These are phyloP conservation scores for Siderastrea siderea DNA, from an alignment of 92 coral and sea anemone species.

Conservation along the genomic window DNA sequence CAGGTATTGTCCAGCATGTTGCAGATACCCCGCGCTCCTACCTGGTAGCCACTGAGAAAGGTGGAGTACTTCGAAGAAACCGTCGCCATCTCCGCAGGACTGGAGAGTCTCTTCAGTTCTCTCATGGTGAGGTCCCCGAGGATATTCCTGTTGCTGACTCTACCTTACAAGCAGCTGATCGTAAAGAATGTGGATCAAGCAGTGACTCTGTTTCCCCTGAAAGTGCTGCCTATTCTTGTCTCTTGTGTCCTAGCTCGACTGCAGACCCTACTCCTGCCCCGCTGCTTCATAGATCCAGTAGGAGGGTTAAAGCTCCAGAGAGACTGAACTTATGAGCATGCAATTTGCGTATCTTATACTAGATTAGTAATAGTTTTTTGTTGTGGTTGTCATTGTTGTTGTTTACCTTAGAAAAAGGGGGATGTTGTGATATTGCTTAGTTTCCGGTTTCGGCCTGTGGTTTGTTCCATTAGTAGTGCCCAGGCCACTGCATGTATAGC, in stretches of 20 bases:
- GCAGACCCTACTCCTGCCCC: slow-evolving; percentile 13
- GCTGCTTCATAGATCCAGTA: slow-evolving; percentile 44
- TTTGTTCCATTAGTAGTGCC: not conserved
- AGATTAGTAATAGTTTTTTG: not conserved
- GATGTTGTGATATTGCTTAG: slow-evolving; percentile 38
- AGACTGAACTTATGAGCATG: slow-evolving; percentile 46
- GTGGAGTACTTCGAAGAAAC: slow-evolving; percentile 45
- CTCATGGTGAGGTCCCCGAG: not conserved
- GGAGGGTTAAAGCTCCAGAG: slow-evolving; percentile 43
- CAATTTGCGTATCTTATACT: not conserved
- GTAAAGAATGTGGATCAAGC: not conserved
- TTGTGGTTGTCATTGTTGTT: not conserved
- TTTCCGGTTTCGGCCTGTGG: slow-evolving; percentile 20
- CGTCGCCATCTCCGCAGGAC: slow-evolving; percentile 53
- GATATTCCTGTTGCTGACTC: slow-evolving; percentile 15
- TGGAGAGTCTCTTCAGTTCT: slow-evolving; percentile 38
- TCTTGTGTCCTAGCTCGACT: not conserved
- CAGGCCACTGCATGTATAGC: not conserved
- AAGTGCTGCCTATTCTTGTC: slow-evolving; percentile 17
- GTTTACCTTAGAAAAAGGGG: slow-evolving; percentile 3
- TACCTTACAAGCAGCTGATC: not conserved
- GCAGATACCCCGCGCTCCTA: slow-evolving; percentile 39
- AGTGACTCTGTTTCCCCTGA: not conserved
- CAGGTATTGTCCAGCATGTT: slow-evolving; percentile 29
- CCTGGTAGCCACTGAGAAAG: slow-evolving; percentile 34